Conservation (phyloP, 1,140 invertebrate species). For the Nephotettix cincticeps region DNA sequence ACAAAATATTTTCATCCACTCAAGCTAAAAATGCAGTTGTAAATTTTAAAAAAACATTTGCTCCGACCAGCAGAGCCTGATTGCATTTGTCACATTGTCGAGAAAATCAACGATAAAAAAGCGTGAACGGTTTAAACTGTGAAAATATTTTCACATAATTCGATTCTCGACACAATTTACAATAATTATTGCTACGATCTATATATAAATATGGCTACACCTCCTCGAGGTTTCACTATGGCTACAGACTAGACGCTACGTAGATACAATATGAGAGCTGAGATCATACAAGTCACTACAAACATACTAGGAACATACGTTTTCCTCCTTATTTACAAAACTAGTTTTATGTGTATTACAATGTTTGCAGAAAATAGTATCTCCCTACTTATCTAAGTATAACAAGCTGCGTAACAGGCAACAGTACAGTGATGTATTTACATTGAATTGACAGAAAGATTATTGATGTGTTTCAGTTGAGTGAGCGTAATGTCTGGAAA, state of each 20-base stretch:
- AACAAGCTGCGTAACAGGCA: too few relatives aligned
- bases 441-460: too few relatives aligned
- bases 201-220: background rate
- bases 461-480: too few relatives aligned
- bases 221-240: background rate
- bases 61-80: constrained; percentile 20
- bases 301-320: background rate
- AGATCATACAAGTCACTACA: background rate
- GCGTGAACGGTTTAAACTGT: constrained; percentile 13
- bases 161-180: background rate
- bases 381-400: too few relatives aligned
- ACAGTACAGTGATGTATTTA: too few relatives aligned
- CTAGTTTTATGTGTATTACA: too few relatives aligned
- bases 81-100: constrained; percentile 22
- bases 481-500: too few relatives aligned
- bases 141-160: constrained; percentile 15
- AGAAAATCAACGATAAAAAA: constrained; percentile 24
- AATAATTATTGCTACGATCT: constrained; percentile 20
- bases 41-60: constrained; percentile 15
- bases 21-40: constrained; percentile 23
- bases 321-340: background rate
- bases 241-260: too few relatives aligned
- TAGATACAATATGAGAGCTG: too few relatives aligned
- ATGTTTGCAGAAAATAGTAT: too few relatives aligned
- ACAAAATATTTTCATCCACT: constrained; percentile 3